phyloP scores from a whole-genome alignment of 2,888 invertebrate species.

The Osedax fenrisi region DNA sequence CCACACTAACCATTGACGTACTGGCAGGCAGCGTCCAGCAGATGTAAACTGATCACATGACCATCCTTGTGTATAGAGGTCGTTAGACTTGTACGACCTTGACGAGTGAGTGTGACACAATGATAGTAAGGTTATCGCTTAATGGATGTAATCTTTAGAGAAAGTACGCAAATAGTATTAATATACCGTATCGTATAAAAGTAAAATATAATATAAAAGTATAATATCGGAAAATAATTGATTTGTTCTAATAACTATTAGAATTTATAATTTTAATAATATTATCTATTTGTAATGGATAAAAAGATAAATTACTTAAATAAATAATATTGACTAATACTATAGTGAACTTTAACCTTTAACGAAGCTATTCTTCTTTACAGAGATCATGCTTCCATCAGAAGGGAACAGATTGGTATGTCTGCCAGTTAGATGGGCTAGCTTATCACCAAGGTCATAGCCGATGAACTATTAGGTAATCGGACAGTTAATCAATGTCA shows the following conservation, averaged over 20 bases:
- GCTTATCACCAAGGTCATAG: constrained; percentile 48
- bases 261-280: too few species aligned
- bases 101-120: background rate
- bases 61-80: constrained; percentile 39
- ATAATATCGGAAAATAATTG: too few species aligned
- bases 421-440: constrained; percentile 47
- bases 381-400: constrained; percentile 48
- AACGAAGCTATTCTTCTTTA: constrained; percentile 45
- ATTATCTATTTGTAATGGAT: too few species aligned
- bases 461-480: constrained; percentile 43
- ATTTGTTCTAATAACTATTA: too few species aligned
- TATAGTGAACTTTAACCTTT: too few species aligned
- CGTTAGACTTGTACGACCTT: constrained; percentile 41
- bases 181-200: too few species aligned
- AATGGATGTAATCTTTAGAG: too few species aligned
- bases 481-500: too few species aligned
- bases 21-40: constrained; percentile 34
- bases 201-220: too few species aligned
- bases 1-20: background rate
- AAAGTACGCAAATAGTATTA: background rate
- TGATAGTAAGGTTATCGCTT: too few species aligned
- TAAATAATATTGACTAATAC: too few species aligned
- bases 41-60: constrained; percentile 47
- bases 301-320: too few species aligned
- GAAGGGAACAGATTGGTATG: constrained; percentile 45